Evolutionary conservation across 2,888 invertebrate genomes (phyloP).

Genomic region (Hedya salicella): DNA sequence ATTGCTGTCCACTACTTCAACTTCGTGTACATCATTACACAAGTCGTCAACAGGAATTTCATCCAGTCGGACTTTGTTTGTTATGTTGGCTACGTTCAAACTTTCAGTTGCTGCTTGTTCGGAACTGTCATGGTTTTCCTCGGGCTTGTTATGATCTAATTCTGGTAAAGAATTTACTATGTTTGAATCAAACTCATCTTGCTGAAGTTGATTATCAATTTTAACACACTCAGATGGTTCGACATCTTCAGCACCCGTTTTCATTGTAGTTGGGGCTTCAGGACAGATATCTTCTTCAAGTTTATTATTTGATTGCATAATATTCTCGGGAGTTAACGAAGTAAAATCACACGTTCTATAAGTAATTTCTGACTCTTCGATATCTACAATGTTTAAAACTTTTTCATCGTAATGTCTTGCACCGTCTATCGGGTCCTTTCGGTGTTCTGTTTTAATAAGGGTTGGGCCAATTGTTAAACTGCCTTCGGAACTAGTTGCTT

Average conservation of each 20-base stretch:
- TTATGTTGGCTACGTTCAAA: background rate
- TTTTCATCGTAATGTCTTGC: too few species aligned
- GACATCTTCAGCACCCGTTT: background rate
- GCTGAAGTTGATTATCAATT: background rate
- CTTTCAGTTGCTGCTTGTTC: background rate
- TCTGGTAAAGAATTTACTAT: background rate
- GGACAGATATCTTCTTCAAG: too few species aligned
- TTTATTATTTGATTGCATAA: too few species aligned
- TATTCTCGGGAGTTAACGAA: too few species aligned
- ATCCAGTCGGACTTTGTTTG: background rate
- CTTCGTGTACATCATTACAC: constrained; percentile 23
- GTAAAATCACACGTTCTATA: too few species aligned
- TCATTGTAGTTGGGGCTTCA: background rate
- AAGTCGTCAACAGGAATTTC: constrained; percentile 22
- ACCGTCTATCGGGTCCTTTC: too few species aligned
- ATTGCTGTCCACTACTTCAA: constrained; percentile 14
- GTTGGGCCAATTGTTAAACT: too few species aligned
- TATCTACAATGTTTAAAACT: too few species aligned
- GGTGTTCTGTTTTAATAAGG: too few species aligned
- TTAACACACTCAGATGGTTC: too few species aligned
- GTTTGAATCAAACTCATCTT: background rate
- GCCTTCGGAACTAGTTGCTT: too few species aligned
- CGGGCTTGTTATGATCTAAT: background rate
- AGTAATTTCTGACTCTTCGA: too few species aligned
- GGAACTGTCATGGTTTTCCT: background rate